Evolutionary conservation across 1,140 invertebrate species (phyloP), one percentile per base, ranked within the genome.

Genomic region (Ips typographus): DNA sequence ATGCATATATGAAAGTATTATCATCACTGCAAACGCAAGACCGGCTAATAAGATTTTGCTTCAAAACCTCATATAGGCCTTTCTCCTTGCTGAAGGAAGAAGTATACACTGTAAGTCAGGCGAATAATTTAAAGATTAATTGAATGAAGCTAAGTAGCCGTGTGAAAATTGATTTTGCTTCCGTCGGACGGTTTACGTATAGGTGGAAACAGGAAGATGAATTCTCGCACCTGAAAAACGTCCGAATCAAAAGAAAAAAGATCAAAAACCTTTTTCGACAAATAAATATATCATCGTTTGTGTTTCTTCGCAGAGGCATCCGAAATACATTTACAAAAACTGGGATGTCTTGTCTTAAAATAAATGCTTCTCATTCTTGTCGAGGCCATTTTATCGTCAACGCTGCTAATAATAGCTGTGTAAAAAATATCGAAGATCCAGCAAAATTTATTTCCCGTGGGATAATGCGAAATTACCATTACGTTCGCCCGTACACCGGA

Each of bases 331-430:
- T 63, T 63, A 69, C 51, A 69, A 69, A 63, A 63, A 62, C 59
- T 55, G 42, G 58, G 59, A 69, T 69, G 52, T 40, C 67, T 68
- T 68, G 55, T 63, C 59, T 69, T 64, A 70, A 70, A 70, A 64
- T 70, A 70, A 70, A 70, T 70, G 52, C 61, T 44, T 64, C 39
- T 70, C 68, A 64, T 70, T 70, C 68, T 64, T 64, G 61, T 42
- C 68, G 68, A 64, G 68, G 68, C 68, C 58, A 70, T 70, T 70
- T 70, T 64, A 70, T 64, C 44, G 52, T 62, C 60, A 58, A 64
- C 51, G 52, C 61, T 58, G 68, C 51, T 70, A 70, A 70, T 68
- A 68, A 60, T 56, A 63, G 59, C 67, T 7, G 41, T 49, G 39
- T 8, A 70, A 63, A 63, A 62, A 70, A 43, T 62, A 68, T 37